Base-by-base conservation (phyloP, 2,888 invertebrate species). In the Macropis europaea region DNA sequence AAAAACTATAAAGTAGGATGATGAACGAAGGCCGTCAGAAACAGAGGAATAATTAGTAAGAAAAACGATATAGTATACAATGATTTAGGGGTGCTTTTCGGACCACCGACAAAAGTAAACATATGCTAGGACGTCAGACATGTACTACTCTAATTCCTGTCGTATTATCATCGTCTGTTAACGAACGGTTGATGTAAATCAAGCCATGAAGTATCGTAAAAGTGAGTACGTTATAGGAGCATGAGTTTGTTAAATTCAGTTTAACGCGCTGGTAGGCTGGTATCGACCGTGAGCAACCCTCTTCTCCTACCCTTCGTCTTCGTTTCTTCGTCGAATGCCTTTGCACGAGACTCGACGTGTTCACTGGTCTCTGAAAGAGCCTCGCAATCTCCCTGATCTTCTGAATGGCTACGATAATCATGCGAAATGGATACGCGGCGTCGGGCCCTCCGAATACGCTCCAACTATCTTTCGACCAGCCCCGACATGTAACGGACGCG, bases 161-260 rank as follows among this genome's bases (percentile, higher is more conserved):
- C n/a, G n/a, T n/a, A n/a, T n/a, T n/a, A n/a, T n/a, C n/a, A n/a
- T n/a, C n/a, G n/a, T n/a, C n/a, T n/a, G n/a, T n/a, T n/a, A n/a
- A 11, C 0, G 7, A 17, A n/a, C 22, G 42, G 1, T n/a, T n/a
- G n/a, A n/a, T n/a, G n/a, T n/a, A n/a, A n/a, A n/a, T n/a, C n/a
- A n/a, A n/a, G n/a, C n/a, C n/a, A n/a, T n/a, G n/a, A n/a, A n/a
- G n/a, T n/a, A n/a, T n/a, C n/a, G n/a, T n/a, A n/a, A n/a, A n/a
- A n/a, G n/a, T n/a, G n/a, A n/a, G n/a, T n/a, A n/a, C n/a, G n/a
- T 28, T 15, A 22, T 36, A 11, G 28, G 9, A 13, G 34, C 15
- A 26, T 26, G 36, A 32, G 67, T 72, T 82, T 77, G 81, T 82
- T 83, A 76, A 81, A 82, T 85, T 81, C 76, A 69, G 73, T 84